A percentile compares a stretch with the other conserved stretches of the same genome.
Conservation (phyloP, 2,113 vertebrate species). For the Rhineura floridana region DNA sequence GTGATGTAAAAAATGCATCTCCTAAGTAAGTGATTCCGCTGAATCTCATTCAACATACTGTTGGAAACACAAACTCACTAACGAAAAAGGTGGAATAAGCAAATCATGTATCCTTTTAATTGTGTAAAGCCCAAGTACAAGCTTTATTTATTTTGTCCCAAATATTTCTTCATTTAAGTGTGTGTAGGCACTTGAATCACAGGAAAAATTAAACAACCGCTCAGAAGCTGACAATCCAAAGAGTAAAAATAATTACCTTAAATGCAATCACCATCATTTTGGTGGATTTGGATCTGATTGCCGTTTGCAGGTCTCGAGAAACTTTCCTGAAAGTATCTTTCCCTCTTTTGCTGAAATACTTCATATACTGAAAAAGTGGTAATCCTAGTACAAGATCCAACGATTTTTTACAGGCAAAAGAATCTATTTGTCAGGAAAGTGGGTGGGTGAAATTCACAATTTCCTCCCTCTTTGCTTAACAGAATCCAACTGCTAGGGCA, state of each 20-base stretch:
- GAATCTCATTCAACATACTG: constrained; percentile 35
- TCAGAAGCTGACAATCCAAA: neutral
- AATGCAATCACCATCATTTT: constrained; percentile 5
- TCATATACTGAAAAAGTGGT: neutral
- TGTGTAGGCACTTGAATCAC: neutral
- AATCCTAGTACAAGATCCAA: constrained; percentile 44
- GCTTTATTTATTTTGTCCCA: neutral
- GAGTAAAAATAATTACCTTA: constrained; percentile 27
- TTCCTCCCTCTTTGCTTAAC: constrained; percentile 73
- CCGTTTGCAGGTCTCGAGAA: neutral
- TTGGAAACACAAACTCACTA: constrained; percentile 23
- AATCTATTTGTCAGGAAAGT: constrained; percentile 17
- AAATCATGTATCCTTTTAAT: neutral
- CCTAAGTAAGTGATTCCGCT: constrained; percentile 40
- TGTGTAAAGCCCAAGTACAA: neutral
- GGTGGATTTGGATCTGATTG: neutral
- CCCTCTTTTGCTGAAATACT: neutral
- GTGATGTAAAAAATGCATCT: constrained; percentile 30
- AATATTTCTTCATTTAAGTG: constrained; percentile 4
- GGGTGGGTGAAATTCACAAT: constrained; percentile 63
- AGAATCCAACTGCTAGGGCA: constrained; percentile 76
- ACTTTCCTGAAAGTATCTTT: constrained; percentile 6
- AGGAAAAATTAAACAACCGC: constrained; percentile 5
- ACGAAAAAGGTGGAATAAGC: neutral
- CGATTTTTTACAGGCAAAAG: constrained; percentile 41